Evolutionary conservation across 2,888 invertebrate genomes (phyloP).

Genomic region (Drosophila recens): DNA sequence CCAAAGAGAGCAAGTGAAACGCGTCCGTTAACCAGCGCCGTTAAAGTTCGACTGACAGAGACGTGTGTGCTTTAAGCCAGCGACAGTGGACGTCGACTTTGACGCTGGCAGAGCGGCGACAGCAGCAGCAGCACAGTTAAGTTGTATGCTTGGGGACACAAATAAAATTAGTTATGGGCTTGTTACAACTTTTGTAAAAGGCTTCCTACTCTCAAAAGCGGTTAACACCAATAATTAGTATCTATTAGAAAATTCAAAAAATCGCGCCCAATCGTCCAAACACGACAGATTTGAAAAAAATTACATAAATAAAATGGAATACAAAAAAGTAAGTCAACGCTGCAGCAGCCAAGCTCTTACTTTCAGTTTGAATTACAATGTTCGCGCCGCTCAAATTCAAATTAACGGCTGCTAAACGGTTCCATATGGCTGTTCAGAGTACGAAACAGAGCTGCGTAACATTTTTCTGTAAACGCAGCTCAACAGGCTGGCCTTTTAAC

Average conservation of each 20-base stretch:
- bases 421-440: background rate
- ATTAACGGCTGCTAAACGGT: conserved; percentile 13
- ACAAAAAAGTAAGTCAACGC: too few relatives aligned
- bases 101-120: conserved; percentile 32
- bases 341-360: background rate
- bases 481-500: conserved; percentile 9
- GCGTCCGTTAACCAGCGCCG: conserved; percentile 71
- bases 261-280: background rate
- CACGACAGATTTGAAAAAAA: too few relatives aligned
- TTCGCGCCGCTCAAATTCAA: background rate
- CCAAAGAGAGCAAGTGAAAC: conserved; percentile 52
- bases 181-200: too few relatives aligned
- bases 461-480: conserved; percentile 7
- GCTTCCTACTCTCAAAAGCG: too few relatives aligned
- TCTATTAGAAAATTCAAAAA: background rate
- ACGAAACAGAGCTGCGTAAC: background rate
- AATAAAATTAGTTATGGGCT: background rate
- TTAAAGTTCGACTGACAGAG: conserved; percentile 65
- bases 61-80: conserved; percentile 49
- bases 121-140: background rate
- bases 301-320: too few relatives aligned
- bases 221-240: background rate
- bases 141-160: background rate
- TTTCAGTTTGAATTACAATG: background rate
- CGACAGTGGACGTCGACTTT: conserved; percentile 37